Conservation (phyloP, 2,888 invertebrate genomes). For the Hirtodrosophila trivittata region DNA sequence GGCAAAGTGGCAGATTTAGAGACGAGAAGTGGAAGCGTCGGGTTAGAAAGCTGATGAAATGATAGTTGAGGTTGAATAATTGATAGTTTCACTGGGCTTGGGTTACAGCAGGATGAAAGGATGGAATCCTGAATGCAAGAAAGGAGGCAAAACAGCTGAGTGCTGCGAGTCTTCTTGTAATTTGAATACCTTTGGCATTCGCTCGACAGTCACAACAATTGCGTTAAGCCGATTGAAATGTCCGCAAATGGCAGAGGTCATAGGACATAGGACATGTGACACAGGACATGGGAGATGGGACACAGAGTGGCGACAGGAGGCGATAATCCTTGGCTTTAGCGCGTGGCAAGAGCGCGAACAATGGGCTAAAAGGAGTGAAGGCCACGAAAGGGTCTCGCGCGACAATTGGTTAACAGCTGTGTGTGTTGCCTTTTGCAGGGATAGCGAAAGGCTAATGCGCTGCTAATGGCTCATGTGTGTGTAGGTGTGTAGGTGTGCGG, state of each 20-base stretch:
- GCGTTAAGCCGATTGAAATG: conserved; percentile 54
- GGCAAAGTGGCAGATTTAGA: no score
- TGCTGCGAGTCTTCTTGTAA: conserved; percentile 28
- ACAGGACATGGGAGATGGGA: background rate
- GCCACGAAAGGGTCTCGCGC: conserved; percentile 7
- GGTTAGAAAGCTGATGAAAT: no score
- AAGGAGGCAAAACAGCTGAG: conserved; percentile 40
- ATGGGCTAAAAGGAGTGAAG: conserved; percentile 1
- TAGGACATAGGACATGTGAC: conserved; percentile 1
- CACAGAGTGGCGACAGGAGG: conserved; percentile 25
- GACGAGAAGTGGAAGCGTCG: no score
- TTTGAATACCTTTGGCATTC: conserved; percentile 34
- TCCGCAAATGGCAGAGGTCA: conserved; percentile 32
- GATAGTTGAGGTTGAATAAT: no score
- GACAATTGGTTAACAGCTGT: conserved; percentile 44
- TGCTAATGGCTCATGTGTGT: background rate
- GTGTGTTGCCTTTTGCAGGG: background rate
- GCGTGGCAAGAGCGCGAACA: conserved; percentile 21
- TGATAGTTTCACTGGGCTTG: no score
- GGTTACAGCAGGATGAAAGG: no score
- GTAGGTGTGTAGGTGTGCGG: background rate
- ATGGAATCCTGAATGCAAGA: no score
- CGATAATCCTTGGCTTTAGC: conserved; percentile 42
- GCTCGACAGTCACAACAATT: conserved; percentile 54
- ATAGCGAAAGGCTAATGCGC: conserved; percentile 2